A percentile compares a stretch with the other conserved stretches of the same genome.
These are phyloP conservation scores for Hemistola chrysoprasaria DNA, from an alignment of 2,888 invertebrate species.

Conservation along the genomic window DNA sequence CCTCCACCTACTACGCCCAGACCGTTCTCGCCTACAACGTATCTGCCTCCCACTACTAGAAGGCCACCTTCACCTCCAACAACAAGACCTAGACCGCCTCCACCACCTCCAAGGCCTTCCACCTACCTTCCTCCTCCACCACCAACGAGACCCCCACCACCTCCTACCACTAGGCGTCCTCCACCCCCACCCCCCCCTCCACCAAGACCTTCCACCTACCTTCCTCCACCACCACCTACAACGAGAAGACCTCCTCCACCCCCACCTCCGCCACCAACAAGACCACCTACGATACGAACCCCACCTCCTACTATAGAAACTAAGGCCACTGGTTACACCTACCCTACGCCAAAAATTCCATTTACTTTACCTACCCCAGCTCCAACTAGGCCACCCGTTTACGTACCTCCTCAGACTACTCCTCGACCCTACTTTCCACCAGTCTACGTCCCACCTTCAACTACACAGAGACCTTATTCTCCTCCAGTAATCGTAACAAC, in stretches of 20 bases:
- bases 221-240: constrained; percentile 32
- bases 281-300: constrained; percentile 27
- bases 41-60: constrained; percentile 21
- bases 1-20: constrained; percentile 27
- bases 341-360: constrained; percentile 48
- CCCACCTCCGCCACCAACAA: constrained; percentile 31
- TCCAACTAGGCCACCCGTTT: constrained; percentile 21
- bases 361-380: constrained; percentile 48
- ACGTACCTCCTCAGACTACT: constrained; percentile 23
- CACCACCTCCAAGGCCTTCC: constrained; percentile 28
- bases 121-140: constrained; percentile 23
- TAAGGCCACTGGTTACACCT: constrained; percentile 53
- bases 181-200: constrained; percentile 21
- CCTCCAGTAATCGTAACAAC: constrained; percentile 35
- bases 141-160: constrained; percentile 25
- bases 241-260: constrained; percentile 34
- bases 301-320: constrained; percentile 35
- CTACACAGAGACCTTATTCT: constrained; percentile 26
- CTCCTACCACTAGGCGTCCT: constrained; percentile 17
- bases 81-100: constrained; percentile 24
- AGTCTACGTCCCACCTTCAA: constrained; percentile 30
- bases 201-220: constrained; percentile 32
- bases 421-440: constrained; percentile 25
- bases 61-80: constrained; percentile 27
- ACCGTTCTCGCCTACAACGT: constrained; percentile 25